Evolutionary conservation across 1,140 invertebrate species (phyloP).

Genomic region (Agrypnia vestita): DNA sequence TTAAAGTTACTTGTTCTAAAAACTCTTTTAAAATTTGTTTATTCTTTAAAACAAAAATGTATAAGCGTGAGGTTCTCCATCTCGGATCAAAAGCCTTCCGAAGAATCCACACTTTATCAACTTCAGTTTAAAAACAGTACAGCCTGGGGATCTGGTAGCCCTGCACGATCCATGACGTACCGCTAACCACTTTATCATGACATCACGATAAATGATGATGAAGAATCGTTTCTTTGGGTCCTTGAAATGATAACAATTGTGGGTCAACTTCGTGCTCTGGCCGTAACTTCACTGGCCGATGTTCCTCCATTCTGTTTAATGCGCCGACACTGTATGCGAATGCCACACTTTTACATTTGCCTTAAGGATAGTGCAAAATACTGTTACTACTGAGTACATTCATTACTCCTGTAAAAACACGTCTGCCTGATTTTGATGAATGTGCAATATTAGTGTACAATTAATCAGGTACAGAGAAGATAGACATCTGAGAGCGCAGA

Average conservation of each 20-base stretch:
- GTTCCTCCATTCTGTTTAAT: too few species aligned
- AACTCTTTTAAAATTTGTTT: too few species aligned
- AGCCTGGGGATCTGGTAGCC: too few species aligned
- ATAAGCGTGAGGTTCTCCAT: too few species aligned
- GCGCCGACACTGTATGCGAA: too few species aligned
- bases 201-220: slow-evolving; percentile 10
- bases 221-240: slow-evolving; percentile 9
- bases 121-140: too few species aligned
- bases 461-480: neutral
- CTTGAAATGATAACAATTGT: slow-evolving; percentile 19
- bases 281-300: neutral
- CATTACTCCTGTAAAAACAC: neutral
- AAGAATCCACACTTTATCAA: too few species aligned
- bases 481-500: too few species aligned
- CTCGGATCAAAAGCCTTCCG: too few species aligned
- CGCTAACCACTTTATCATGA: slow-evolving; percentile 14
- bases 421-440: slow-evolving; percentile 1
- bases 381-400: neutral
- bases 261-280: slow-evolving; percentile 25
- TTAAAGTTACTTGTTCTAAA: too few species aligned
- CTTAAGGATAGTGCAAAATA: neutral
- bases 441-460: neutral
- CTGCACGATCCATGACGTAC: neutral
- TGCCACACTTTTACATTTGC: neutral
- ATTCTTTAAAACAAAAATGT: too few species aligned